Percentiles rank a stretch among this genome's conserved stretches.
Conservation (phyloP, 2,888 invertebrate species). For the Salticus scenicus region DNA sequence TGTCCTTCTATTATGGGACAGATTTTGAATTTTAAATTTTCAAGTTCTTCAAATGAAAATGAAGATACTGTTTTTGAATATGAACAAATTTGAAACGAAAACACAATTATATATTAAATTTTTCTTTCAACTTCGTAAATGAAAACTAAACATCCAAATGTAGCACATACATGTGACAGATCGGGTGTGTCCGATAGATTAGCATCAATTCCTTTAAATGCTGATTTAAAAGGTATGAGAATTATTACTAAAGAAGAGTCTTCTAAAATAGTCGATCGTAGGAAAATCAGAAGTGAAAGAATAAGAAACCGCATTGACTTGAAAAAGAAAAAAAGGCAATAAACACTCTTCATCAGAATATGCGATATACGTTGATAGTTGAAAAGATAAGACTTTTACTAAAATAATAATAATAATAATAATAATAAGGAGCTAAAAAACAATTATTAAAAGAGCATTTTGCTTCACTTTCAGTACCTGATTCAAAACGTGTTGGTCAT, state of each 20-base stretch:
- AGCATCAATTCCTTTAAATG: slow-evolving; percentile 22
- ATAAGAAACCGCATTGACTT: background rate
- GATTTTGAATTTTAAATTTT: no score
- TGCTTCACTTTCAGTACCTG: background rate
- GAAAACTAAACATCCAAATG: slow-evolving; percentile 24
- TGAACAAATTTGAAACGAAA: background rate
- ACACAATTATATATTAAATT: background rate
- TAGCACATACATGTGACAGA: slow-evolving; percentile 7
- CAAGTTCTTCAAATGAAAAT: slow-evolving; percentile 10
- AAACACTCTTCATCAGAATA: slow-evolving; percentile 7
- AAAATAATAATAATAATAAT: no score
- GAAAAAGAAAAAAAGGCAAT: background rate
- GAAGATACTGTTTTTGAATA: background rate
- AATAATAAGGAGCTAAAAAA: no score
- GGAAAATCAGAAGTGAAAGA: background rate
- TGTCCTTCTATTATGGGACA: background rate
- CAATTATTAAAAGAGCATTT: background rate
- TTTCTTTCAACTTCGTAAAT: slow-evolving; percentile 3
- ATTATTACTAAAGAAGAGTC: background rate
- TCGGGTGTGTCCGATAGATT: background rate
- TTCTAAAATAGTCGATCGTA: background rate
- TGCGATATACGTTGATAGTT: background rate
- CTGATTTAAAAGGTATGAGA: slow-evolving; percentile 7
- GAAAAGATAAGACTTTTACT: no score
- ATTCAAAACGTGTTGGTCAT: background rate